Evolutionary conservation across 2,797 vertebrate genomes (phyloP).

Genomic region (Aeoliscus strigatus): DNA sequence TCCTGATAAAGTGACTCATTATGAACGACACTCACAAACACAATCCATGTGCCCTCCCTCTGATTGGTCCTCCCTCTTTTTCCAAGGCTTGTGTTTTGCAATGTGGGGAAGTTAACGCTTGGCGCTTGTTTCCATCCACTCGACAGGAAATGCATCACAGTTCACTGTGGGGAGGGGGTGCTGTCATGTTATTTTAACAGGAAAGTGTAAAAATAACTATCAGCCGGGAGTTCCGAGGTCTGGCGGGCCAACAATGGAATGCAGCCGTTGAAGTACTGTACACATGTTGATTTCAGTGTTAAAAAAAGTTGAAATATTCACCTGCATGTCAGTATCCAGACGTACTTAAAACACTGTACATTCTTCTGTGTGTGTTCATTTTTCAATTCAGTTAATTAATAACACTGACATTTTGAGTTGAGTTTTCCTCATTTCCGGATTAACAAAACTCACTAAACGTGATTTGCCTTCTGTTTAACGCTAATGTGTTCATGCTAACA

Average conservation of each 20-base stretch:
- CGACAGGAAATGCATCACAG: slow-evolving; percentile 96
- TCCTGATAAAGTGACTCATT: slow-evolving; percentile 24
- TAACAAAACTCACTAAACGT: no score
- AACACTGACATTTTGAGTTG: no score
- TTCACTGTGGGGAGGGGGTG: slow-evolving; percentile 89
- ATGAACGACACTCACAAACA: slow-evolving; percentile 15
- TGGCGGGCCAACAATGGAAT: slow-evolving; percentile 46
- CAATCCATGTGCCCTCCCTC: slow-evolving; percentile 3
- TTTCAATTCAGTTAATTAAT: no score
- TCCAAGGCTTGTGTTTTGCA: slow-evolving; percentile 77
- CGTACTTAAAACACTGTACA: no score
- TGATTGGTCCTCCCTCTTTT: slow-evolving; percentile 33
- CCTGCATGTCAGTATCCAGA: no score
- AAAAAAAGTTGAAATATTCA: no score
- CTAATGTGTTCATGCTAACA: no score
- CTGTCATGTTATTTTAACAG: slow-evolving; percentile 82
- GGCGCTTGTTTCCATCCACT: slow-evolving; percentile 92
- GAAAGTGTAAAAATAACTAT: slow-evolving; percentile 97
- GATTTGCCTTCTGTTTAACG: no score
- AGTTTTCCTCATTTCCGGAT: no score
- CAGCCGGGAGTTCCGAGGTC: slow-evolving; percentile 70
- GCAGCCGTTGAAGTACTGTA: slow-evolving; percentile 25
- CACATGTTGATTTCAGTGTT: slow-evolving; percentile 40
- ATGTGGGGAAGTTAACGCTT: slow-evolving; percentile 90
- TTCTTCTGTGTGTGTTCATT: no score